Base-by-base conservation (phyloP, 2,888 invertebrate species). In the Patella pellucida region DNA sequence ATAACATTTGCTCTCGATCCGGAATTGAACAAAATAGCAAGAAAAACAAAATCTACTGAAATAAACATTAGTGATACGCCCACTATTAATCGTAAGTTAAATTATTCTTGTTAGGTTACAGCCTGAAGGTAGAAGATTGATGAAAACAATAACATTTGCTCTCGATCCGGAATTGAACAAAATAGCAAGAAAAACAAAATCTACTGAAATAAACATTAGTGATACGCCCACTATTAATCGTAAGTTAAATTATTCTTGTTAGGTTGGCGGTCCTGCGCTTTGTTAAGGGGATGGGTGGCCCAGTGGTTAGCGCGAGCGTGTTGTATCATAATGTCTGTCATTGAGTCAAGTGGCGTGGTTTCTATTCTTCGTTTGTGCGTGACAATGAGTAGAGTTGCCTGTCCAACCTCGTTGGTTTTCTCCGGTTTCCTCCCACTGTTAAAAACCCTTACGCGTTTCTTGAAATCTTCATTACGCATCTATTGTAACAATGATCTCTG, bases 1-100 rank as follows among this genome's bases (percentile, higher is more conserved):
- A 73, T 80, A 23, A 78, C 78, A 50, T 80, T 80, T 68, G 78
- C 78, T 19, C 68, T 80, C n/a, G 80, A 80, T 41, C 80, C 80
- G 12, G 76, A 78, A 51, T 78, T 76, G 14, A 77, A 76, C 19
- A 74, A 80, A 54, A 62, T 74, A 14, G 68, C 72, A 15, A 75
- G 69, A 69, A 41, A 3, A 9, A 41, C 41, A 41, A 41, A 41
- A 41, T 41, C 41, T 41, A 41, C 9, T 41, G 41, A 41, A 41
- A 71, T 71, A 11, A 50, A n/a, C 51, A 27, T 62, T 9, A 56
- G 41, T 27, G 41, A 71, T 4, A 69, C 76, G 3, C 56, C 79
- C 16, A 75, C 77, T 16, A 27, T 79, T 19, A 56, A 68, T 3
- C 77, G 79, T 79, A 73, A 74, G 79, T 31, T n/a, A 0, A 41